Evolutionary conservation across 2,888 invertebrate genomes (phyloP).

Genomic region (Nomada flava): DNA sequence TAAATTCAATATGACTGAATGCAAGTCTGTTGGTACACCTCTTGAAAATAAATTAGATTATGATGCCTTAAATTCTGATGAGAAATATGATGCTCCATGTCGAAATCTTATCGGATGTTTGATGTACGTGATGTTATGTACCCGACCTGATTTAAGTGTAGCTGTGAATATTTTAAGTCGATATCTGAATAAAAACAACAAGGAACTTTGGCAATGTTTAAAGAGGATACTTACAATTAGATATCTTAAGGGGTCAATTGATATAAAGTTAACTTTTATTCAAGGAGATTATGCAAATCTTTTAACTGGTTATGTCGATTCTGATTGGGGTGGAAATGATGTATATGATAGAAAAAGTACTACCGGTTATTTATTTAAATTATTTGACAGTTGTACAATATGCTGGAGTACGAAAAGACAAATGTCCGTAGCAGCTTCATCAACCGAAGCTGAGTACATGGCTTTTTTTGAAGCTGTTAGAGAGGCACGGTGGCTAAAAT

Average conservation of each 20-base stretch:
- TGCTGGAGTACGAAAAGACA: conserved; percentile 64
- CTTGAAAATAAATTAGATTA: no score
- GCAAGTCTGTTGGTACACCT: no score
- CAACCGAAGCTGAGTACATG: conserved; percentile 47
- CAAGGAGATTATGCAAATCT: neutral
- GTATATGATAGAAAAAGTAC: conserved; percentile 47
- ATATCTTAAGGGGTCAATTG: neutral
- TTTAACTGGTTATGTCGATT: neutral
- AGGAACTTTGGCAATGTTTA: neutral
- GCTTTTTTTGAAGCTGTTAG: conserved; percentile 73
- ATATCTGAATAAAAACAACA: neutral
- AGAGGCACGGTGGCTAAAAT: conserved; percentile 76
- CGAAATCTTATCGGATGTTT: no score
- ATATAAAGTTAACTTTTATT: neutral
- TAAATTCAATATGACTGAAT: no score
- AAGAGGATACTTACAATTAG: neutral
- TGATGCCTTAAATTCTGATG: no score
- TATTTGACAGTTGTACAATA: conserved; percentile 58
- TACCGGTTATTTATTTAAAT: conserved; percentile 57
- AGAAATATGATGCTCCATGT: no score
- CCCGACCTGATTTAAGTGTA: no score
- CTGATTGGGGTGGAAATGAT: neutral
- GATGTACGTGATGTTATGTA: no score
- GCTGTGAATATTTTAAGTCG: no score
- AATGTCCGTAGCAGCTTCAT: neutral